Evolutionary conservation across 2,888 invertebrate species (phyloP).

Genomic region (Spodoptera exigua): DNA sequence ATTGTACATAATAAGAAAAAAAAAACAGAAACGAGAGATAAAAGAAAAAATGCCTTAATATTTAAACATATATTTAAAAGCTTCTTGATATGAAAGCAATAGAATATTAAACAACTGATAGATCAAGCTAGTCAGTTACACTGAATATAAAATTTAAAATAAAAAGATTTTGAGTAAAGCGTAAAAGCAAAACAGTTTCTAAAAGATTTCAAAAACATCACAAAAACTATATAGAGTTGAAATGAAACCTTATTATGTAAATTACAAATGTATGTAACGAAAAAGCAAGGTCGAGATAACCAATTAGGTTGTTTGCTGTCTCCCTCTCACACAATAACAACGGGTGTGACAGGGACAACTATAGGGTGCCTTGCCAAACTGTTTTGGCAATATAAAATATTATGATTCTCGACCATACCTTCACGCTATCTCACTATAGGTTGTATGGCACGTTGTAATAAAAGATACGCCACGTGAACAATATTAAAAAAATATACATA

Average conservation of each 20-base stretch:
- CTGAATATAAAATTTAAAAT: constrained; percentile 19
- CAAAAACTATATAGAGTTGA: no score
- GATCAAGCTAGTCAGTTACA: constrained; percentile 54
- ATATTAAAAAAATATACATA: constrained; percentile 19
- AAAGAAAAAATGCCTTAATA: not conserved
- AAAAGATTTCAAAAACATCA: no score
- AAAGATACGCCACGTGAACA: constrained; percentile 3
- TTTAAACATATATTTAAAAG: constrained; percentile 1
- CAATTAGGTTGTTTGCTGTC: no score
- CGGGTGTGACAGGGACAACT: no score
- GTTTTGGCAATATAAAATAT: no score
- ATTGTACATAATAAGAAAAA: constrained; percentile 6
- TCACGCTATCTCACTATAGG: constrained; percentile 27
- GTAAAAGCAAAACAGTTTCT: constrained; percentile 4
- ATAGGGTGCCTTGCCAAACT: no score
- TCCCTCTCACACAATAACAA: no score
- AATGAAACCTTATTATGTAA: no score
- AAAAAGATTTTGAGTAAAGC: constrained; percentile 51
- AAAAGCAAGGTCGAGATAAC: no score
- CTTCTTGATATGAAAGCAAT: not conserved
- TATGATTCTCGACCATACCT: no score
- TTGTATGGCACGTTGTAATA: constrained; percentile 53
- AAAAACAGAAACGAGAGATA: constrained; percentile 7
- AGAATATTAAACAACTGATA: constrained; percentile 32
- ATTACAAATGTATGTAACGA: no score